Conservation (phyloP, 2,888 invertebrate species). For the Meghimatium bilineatum region DNA sequence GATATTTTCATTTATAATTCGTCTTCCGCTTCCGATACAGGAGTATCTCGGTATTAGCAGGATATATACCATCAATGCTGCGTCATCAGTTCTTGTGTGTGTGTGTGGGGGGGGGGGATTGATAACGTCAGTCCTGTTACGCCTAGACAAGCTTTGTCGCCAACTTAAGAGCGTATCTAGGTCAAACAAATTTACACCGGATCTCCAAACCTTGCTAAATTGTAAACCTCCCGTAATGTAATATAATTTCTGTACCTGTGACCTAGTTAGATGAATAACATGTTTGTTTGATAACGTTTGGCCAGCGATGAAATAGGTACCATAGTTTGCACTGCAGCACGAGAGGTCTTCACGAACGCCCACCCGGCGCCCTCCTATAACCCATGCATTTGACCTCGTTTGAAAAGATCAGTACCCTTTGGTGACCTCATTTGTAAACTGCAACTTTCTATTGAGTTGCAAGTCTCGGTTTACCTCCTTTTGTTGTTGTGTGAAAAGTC, state of each 20-base stretch:
- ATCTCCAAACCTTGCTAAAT: constrained; percentile 22
- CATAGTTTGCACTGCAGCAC: constrained; percentile 22
- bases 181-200: constrained; percentile 34
- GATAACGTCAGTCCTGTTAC: constrained; percentile 20
- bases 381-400: constrained; percentile 23
- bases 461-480: background rate
- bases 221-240: constrained; percentile 23
- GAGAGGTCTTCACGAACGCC: background rate
- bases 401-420: constrained; percentile 13
- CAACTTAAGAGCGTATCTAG: background rate
- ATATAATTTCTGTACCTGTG: constrained; percentile 22
- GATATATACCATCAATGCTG: background rate
- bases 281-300: constrained; percentile 21
- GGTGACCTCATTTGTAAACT: constrained; percentile 7
- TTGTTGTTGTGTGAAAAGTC: background rate
- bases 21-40: background rate
- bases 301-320: background rate
- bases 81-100: constrained; percentile 19
- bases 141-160: background rate
- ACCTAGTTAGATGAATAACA: constrained; percentile 30
- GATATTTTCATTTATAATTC: no score
- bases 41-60: background rate
- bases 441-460: background rate
- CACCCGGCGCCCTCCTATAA: background rate
- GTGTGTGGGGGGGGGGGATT: no score